Evolutionary conservation across 1,140 invertebrate species (phyloP).

Genomic region (Gryllus bimaculatus): DNA sequence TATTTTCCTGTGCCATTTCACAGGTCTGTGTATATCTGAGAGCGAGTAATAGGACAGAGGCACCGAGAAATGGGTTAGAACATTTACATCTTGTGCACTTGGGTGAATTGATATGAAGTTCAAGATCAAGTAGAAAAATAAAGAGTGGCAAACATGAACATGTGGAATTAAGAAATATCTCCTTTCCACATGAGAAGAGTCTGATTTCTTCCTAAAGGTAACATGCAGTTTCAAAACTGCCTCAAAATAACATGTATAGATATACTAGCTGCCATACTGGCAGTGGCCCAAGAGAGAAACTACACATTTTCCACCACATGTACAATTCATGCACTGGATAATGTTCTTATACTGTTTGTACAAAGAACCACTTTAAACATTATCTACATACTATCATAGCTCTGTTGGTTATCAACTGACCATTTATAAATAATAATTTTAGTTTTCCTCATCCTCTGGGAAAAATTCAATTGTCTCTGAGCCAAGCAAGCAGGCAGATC

Average conservation of each 20-base stretch:
- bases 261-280: too few species aligned
- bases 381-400: neutral
- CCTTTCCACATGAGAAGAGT: neutral
- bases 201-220: neutral
- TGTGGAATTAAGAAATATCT: neutral
- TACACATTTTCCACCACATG: too few species aligned
- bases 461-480: too few species aligned
- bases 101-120: conserved; percentile 4
- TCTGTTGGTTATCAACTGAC: too few species aligned
- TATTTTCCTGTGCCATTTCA: neutral
- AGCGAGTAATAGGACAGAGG: neutral
- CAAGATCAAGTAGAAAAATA: neutral
- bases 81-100: neutral
- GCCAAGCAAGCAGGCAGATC: too few species aligned
- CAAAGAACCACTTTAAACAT: neutral
- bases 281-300: too few species aligned
- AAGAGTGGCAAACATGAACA: neutral
- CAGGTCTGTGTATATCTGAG: neutral
- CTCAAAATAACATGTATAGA: neutral
- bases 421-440: too few species aligned
- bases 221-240: neutral
- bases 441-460: too few species aligned
- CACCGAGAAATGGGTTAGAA: conserved; percentile 1
- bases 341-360: neutral
- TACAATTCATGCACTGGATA: too few species aligned